phyloP scores from a whole-genome alignment of 1,140 invertebrate genomes.

The Drosophila pectinifera region DNA sequence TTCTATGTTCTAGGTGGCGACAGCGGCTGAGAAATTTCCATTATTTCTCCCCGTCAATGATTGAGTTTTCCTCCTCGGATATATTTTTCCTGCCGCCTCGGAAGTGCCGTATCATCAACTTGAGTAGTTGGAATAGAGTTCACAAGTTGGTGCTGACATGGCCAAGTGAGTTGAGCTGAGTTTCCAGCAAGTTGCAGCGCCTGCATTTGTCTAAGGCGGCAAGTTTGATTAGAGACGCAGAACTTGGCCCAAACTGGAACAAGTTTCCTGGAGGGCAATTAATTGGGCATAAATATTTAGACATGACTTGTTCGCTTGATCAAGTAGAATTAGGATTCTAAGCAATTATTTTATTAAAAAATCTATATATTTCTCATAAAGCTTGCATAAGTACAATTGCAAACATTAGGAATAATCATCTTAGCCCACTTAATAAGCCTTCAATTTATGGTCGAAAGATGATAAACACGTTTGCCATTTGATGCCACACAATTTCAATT shows the following conservation, averaged over 20 bases:
- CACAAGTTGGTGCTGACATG: conserved; percentile 36
- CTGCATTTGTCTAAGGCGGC: conserved; percentile 59
- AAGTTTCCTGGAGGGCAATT: conserved; percentile 26
- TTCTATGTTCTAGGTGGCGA: conserved; percentile 68
- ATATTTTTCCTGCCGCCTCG: conserved; percentile 19
- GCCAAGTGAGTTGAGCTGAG: conserved; percentile 7
- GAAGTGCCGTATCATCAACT: conserved; percentile 72
- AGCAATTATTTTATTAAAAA: background rate
- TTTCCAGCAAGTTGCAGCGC: conserved; percentile 20
- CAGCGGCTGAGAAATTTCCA: conserved; percentile 64
- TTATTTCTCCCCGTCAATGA: conserved; percentile 63
- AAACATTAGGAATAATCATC: background rate
- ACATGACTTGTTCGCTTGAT: background rate
- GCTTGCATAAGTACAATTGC: background rate
- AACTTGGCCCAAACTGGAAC: conserved; percentile 21
- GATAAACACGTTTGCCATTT: conserved; percentile 6
- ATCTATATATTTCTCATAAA: conserved; percentile 19
- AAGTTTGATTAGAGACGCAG: conserved; percentile 59
- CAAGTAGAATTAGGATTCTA: background rate
- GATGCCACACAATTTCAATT: conserved; percentile 46
- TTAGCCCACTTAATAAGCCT: conserved; percentile 16
- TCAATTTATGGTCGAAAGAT: conserved; percentile 9
- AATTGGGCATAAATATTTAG: conserved; percentile 28
- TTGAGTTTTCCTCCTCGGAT: conserved; percentile 30
- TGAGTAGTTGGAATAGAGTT: conserved; percentile 58